These are phyloP conservation scores for Malthinus flaveolus DNA, from an alignment of 2,888 invertebrate species.

Conservation along the genomic window DNA sequence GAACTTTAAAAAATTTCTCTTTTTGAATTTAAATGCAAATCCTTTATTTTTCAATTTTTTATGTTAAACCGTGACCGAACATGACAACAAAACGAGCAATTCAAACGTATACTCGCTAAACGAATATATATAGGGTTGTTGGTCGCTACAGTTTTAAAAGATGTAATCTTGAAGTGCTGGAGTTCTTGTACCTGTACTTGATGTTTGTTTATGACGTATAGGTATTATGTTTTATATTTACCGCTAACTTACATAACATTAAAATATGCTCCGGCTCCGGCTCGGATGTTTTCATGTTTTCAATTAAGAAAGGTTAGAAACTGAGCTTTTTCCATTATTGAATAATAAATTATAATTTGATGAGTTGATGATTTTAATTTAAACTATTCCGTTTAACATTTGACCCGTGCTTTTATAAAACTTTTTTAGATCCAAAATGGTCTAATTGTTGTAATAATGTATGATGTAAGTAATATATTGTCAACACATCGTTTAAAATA, in stretches of 20 bases:
- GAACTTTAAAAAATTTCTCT: too few species aligned
- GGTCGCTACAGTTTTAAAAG: slow-evolving; percentile 17
- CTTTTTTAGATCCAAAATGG: too few species aligned
- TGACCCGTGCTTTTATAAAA: too few species aligned
- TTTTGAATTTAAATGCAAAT: not conserved
- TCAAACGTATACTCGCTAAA: slow-evolving; percentile 15
- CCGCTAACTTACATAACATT: slow-evolving; percentile 2
- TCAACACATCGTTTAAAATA: too few species aligned
- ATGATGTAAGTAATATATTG: too few species aligned
- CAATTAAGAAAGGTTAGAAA: slow-evolving; percentile 7
- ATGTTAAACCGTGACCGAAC: slow-evolving; percentile 17
- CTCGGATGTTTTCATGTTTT: too few species aligned
- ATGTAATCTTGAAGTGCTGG: slow-evolving; percentile 22
- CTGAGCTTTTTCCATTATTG: not conserved
- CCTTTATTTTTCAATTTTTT: slow-evolving; percentile 11
- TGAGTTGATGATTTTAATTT: not conserved
- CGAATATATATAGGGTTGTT: slow-evolving; percentile 19
- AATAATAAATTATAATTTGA: slow-evolving; percentile 3
- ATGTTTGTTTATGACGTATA: slow-evolving; percentile 13
- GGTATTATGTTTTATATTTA: slow-evolving; percentile 6
- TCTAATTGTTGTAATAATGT: too few species aligned
- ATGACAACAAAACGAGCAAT: slow-evolving; percentile 16
- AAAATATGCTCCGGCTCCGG: slow-evolving; percentile 2
- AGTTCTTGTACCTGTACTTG: slow-evolving; percentile 12
- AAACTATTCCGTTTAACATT: too few species aligned